A percentile compares a stretch with the other conserved stretches of the same genome.
phyloP scores from a whole-genome alignment of 2,888 invertebrate species.

The Pterobdella sp. region DNA sequence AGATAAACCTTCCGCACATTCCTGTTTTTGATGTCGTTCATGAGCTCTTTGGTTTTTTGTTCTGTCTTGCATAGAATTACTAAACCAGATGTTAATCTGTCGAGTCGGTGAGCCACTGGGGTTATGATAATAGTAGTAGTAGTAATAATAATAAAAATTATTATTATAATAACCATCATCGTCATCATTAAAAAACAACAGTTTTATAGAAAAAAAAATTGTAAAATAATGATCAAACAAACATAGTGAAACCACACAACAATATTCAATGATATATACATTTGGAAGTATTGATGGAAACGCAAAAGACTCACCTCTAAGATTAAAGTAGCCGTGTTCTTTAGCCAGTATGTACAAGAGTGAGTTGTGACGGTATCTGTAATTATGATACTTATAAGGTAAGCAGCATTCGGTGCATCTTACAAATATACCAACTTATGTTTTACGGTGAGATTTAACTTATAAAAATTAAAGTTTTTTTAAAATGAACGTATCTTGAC shows the following conservation, averaged over 20 bases:
- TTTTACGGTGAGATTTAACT: too few relatives aligned
- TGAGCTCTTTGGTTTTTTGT: constrained; percentile 86
- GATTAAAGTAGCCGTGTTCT: constrained; percentile 76
- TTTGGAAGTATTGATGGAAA: neutral
- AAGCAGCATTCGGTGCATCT: too few relatives aligned
- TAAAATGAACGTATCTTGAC: too few relatives aligned
- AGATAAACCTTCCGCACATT: constrained; percentile 65
- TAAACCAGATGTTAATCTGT: constrained; percentile 88
- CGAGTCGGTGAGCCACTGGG: constrained; percentile 77
- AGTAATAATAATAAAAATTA: neutral
- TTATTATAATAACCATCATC: neutral
- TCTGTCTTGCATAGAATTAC: constrained; percentile 85
- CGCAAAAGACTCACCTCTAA: constrained; percentile 30
- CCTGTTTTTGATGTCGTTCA: constrained; percentile 77
- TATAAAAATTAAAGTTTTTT: too few relatives aligned
- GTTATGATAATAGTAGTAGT: constrained; percentile 14
- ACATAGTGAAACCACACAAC: neutral
- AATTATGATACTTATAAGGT: too few relatives aligned
- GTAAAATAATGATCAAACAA: neutral
- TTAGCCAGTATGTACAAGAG: constrained; percentile 91
- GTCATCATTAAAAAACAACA: neutral
- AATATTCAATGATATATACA: constrained; percentile 3
- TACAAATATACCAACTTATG: too few relatives aligned
- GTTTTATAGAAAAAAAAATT: neutral
- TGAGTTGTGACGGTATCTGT: constrained; percentile 85